These are phyloP conservation scores for Dusona sp. DNA, from an alignment of 2,888 invertebrate genomes.

Conservation along the genomic window DNA sequence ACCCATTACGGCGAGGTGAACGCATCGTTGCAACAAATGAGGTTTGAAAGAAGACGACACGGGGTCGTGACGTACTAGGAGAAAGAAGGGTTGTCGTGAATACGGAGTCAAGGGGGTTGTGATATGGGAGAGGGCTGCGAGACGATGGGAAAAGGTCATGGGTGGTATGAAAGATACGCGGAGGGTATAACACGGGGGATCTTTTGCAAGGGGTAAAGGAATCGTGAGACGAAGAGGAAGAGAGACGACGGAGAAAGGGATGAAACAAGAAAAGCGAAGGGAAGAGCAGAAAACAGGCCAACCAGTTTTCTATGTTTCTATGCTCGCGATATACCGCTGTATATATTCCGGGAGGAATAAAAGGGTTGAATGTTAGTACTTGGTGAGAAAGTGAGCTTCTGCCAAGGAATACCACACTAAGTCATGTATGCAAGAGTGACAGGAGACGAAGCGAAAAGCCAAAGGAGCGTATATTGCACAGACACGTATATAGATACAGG, in stretches of 20 bases:
- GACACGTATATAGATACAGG: neutral
- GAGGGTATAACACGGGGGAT: slow-evolving; percentile 49
- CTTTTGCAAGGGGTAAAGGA: slow-evolving; percentile 37
- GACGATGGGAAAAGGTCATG: slow-evolving; percentile 57
- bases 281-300: slow-evolving; percentile 12
- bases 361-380: slow-evolving; percentile 60
- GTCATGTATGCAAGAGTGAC: neutral
- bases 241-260: slow-evolving; percentile 19
- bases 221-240: slow-evolving; percentile 29
- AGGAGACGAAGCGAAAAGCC: slow-evolving; percentile 37
- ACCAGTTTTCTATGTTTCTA: slow-evolving; percentile 34
- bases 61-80: slow-evolving; percentile 55
- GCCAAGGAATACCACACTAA: slow-evolving; percentile 44
- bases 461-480: neutral
- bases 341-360: slow-evolving; percentile 30
- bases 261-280: slow-evolving; percentile 11
- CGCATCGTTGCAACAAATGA: slow-evolving; percentile 39
- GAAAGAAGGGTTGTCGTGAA: slow-evolving; percentile 9
- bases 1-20: slow-evolving; percentile 50
- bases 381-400: slow-evolving; percentile 62
- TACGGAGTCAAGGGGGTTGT: slow-evolving; percentile 10
- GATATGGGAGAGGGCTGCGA: slow-evolving; percentile 34
- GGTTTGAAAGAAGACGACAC: slow-evolving; percentile 53
- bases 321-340: slow-evolving; percentile 13
- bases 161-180: slow-evolving; percentile 24